Base-by-base conservation (phyloP, 2,888 invertebrate genomes). In the Elmis aenea region DNA sequence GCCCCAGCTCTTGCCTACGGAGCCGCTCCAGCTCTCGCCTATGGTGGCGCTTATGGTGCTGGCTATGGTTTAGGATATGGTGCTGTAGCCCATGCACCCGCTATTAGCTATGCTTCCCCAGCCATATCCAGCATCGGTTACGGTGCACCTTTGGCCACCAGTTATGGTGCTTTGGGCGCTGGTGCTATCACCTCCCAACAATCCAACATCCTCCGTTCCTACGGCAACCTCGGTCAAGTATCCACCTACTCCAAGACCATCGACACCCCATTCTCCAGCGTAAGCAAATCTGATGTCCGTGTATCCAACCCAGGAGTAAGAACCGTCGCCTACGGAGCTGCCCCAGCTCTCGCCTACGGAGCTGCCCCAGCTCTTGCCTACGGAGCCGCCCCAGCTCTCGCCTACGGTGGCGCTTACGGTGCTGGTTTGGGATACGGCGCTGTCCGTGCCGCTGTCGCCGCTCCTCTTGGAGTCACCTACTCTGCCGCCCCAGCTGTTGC, bases 201-300 rank as follows among this genome's bases (percentile, higher is more conserved):
- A 21, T 72, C 75, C 40, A 80, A 80, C 62, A 78, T 75, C 50
- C 62, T 77, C 48, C 70, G 80, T 45, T 73, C 75, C 26, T 77
- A 73, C 40, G 83, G 79, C 48, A 83, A 83, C 61, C 68, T 83
- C 46, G 82, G 81, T 44, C 77, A 77, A 72, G 72, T 80, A 38
- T 81, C 83, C 9, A 80, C 81, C 27, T 79, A 79, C 66, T 72
- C 77, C 10, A 84, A 83, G 62, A 75, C 79, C 42, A 75, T 83
- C 51, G 79, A 81, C 62, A 83, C 83, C 2, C 83, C 84, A 5
- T 83, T 76, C 71, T 82, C 81, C 29, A 81, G 79, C 58, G 80
- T 80, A 25, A 77, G 79, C 56, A 83, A 83, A 58, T 69, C 79
- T 13, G 81, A 83, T 56, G 76, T 82, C 15, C 76, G 83, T n/a